phyloP scores from a whole-genome alignment of 1,140 invertebrate genomes.

The Philopotamus ludificatus region DNA sequence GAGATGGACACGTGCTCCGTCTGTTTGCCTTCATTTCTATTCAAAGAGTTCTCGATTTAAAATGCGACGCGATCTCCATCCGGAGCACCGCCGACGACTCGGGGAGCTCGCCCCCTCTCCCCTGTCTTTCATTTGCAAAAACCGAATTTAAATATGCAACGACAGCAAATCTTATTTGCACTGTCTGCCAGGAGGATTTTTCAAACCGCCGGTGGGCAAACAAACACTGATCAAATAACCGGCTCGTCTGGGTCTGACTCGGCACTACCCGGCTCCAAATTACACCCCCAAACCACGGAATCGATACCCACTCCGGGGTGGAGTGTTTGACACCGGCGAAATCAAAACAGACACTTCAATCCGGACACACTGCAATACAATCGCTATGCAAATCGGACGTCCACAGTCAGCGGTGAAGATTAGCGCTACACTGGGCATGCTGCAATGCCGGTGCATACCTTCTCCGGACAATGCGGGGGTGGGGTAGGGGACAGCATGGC shows the following conservation, averaged over 20 bases:
- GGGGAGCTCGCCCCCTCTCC: neutral
- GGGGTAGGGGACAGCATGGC: no score
- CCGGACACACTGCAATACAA: neutral
- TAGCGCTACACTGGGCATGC: no score
- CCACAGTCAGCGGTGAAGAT: no score
- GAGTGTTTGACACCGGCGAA: slow-evolving; percentile 3
- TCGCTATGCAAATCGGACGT: slow-evolving; percentile 10
- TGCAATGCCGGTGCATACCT: no score
- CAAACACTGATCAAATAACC: slow-evolving; percentile 8
- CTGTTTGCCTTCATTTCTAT: no score
- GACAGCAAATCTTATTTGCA: neutral
- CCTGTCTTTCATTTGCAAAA: neutral
- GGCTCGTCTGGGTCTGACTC: neutral
- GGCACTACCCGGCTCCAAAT: slow-evolving; percentile 1
- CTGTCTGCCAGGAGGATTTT: neutral
- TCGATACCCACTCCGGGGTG: neutral
- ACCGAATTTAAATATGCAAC: neutral
- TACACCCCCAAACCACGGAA: slow-evolving; percentile 6
- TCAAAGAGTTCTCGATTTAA: no score
- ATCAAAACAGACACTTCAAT: neutral
- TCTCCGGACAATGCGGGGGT: no score
- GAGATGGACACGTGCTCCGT: no score
- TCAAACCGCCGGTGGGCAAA: slow-evolving; percentile 13
- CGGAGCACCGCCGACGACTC: no score
- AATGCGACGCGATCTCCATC: no score